Percentiles rank a stretch among this genome's conserved stretches.
phyloP scores from a whole-genome alignment of 2,797 vertebrate genomes.

The Acestrorhynchus altus region DNA sequence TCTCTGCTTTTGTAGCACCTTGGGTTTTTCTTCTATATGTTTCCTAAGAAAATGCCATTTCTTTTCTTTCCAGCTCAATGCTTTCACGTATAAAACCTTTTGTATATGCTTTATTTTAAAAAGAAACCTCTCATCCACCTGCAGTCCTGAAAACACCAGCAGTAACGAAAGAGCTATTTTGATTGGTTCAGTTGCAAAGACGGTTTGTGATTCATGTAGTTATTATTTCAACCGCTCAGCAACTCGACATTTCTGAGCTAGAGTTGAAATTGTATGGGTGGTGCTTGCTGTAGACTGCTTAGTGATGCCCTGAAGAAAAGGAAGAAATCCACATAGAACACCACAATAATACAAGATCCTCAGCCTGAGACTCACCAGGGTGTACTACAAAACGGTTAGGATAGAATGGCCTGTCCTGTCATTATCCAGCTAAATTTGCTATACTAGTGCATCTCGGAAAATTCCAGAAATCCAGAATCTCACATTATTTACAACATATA shows the following conservation, averaged over 20 bases:
- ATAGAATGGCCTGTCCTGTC: background rate
- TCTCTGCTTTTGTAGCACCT: no score
- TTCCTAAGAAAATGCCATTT: no score
- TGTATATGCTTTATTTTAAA: background rate
- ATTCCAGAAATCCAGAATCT: no score
- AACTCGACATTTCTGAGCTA: slow-evolving; percentile 26
- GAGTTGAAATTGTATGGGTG: background rate
- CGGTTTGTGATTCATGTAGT: background rate
- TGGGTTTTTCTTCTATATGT: no score
- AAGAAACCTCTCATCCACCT: background rate
- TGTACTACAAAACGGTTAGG: background rate
- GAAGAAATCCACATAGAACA: background rate
- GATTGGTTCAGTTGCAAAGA: background rate
- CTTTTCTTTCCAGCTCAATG: no score
- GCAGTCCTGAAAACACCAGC: slow-evolving; percentile 5
- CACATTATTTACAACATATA: no score
- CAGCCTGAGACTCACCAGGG: background rate
- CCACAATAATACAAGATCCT: background rate
- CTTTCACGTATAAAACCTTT: no score
- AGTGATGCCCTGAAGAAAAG: background rate
- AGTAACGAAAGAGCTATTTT: background rate
- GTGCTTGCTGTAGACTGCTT: background rate
- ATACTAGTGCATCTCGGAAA: no score
- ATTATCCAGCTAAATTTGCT: background rate
- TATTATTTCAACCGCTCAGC: background rate